Conservation (phyloP, 30 jellyfish, hydroid and myxozoan genomes). For the Pseudorhiza aurosa region DNA sequence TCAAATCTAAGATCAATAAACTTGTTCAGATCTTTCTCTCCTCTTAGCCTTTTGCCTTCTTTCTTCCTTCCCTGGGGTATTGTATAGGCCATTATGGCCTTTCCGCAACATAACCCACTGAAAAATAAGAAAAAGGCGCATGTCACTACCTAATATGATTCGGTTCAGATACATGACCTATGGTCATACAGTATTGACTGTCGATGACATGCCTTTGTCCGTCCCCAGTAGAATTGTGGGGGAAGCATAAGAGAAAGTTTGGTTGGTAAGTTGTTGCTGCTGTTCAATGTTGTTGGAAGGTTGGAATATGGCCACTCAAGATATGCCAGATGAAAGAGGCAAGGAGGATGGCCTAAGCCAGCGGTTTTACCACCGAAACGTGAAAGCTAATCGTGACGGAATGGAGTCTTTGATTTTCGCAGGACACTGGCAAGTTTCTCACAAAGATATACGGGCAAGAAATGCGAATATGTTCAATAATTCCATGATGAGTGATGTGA, state of each 20-base stretch:
- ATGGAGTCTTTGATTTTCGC: conserved; percentile 40
- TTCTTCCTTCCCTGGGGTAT: too few species aligned
- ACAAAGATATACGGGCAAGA: conserved; percentile 50
- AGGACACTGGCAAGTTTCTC: conserved; percentile 76
- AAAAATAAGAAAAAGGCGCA: too few species aligned
- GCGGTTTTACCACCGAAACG: conserved; percentile 43
- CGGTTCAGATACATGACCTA: too few species aligned
- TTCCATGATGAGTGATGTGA: conserved; percentile 67
- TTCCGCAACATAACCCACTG: too few species aligned
- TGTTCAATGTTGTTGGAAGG: neutral
- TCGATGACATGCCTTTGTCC: too few species aligned
- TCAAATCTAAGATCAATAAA: too few species aligned
- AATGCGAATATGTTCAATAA: conserved; percentile 68
- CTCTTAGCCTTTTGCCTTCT: too few species aligned
- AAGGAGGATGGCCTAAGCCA: conserved; percentile 15
- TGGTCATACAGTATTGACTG: too few species aligned
- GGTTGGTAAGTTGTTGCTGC: conserved; percentile 7
- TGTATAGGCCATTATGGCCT: too few species aligned
- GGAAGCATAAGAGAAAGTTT: neutral
- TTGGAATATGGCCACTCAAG: conserved; percentile 9
- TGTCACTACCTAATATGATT: too few species aligned
- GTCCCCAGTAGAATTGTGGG: neutral
- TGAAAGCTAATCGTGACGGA: conserved; percentile 21
- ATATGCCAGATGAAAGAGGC: neutral
- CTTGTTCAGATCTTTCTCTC: too few species aligned